Percentiles rank a stretch among this genome's conserved stretches.
These are phyloP conservation scores for Nixonia krombeini DNA, from an alignment of 1,140 invertebrate genomes.

Conservation along the genomic window DNA sequence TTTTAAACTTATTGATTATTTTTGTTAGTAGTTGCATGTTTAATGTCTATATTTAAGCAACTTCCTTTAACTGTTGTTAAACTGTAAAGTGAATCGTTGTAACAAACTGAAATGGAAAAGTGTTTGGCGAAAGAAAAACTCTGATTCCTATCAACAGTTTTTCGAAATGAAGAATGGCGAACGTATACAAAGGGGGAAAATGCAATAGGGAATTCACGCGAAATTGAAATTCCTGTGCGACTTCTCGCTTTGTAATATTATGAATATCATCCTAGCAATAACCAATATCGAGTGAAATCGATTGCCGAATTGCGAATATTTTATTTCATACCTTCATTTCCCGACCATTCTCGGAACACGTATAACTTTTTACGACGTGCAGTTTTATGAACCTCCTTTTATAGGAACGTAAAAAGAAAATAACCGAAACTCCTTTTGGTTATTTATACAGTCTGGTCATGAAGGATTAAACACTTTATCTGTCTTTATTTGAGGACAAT, in stretches of 20 bases:
- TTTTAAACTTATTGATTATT: too few relatives aligned
- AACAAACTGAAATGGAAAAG: too few relatives aligned
- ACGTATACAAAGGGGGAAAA: constrained; percentile 9
- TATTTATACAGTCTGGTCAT: neutral
- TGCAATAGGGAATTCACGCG: constrained; percentile 22
- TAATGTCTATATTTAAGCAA: too few relatives aligned
- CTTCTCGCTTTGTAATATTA: constrained; percentile 33
- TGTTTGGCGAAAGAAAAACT: neutral
- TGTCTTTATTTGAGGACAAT: neutral
- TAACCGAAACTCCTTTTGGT: neutral
- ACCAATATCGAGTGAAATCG: constrained; percentile 30
- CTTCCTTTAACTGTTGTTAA: too few relatives aligned
- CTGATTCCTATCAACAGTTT: constrained; percentile 11
- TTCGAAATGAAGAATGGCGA: constrained; percentile 12
- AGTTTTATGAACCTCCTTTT: constrained; percentile 7
- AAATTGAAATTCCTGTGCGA: constrained; percentile 33
- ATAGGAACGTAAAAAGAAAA: neutral
- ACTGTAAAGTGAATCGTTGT: too few relatives aligned
- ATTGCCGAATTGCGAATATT: constrained; percentile 31
- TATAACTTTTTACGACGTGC: constrained; percentile 9
- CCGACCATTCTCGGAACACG: constrained; percentile 5
- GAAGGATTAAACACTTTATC: neutral
- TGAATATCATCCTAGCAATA: constrained; percentile 28
- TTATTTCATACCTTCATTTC: constrained; percentile 15
- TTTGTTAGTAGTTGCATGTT: too few relatives aligned